Evolutionary conservation across 2,888 invertebrate genomes (phyloP), one percentile per base, ranked within the genome.

Genomic region (Plebejus argus): DNA sequence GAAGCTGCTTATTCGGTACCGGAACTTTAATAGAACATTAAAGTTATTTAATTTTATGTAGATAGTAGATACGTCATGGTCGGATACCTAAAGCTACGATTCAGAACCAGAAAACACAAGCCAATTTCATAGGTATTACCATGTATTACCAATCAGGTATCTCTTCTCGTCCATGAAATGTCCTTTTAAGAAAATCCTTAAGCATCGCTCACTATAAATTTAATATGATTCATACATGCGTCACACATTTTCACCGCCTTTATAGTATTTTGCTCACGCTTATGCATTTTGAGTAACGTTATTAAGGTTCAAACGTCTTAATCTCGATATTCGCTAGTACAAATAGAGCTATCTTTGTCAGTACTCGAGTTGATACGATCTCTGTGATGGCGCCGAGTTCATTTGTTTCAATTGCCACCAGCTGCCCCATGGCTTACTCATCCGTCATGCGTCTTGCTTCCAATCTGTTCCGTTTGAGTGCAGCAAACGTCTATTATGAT

Each of bases 371-470:
- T 77, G 77, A 77, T 77, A 70, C 33, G 56, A 77, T 77, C 77
- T 77, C 81, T 83, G 76, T 83, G 85, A 81, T 86, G 91, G 92
- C 92, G 91, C 91, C 92, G 88, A 79, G 82, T 83, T 90, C 89
- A 89, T 91, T 91, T 88, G 87, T 83, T 74, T 89, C 91, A 92
- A 92, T 92, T 91, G 90, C 84, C 82, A 82, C 83, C 91, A 89
- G 88, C 90, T 90, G 90, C 86, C 84, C 81, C 82, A 74, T 76
- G 82, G 81, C 79, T 83, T 83, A 84, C 83, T 84, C 83, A 83
- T 80, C 82, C 77, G 61, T 79, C 58, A 78, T 72, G 78, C 74
- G 39, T 72, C 78, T 78, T 76, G 70, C 70, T 28, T 20, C 49
- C 78, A 80, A 77, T 79, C 71, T 76, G 72, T 80, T 71, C 70